These are phyloP conservation scores for Cryptotis parvus DNA, from an alignment of 2,113 vertebrate species.

Conservation along the genomic window DNA sequence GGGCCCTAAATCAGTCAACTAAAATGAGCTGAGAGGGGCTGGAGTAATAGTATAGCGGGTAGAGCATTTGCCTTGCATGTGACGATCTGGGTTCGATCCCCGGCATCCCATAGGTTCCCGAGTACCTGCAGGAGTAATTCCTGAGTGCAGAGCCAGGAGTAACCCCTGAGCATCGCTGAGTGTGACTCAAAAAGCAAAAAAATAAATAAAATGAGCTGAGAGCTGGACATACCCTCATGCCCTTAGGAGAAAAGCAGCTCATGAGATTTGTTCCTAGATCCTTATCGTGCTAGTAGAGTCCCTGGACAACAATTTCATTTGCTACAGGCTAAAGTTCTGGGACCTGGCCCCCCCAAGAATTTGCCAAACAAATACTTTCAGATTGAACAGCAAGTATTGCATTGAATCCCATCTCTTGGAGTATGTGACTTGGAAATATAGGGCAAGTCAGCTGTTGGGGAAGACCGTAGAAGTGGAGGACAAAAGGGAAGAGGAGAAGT, in stretches of 20 bases:
- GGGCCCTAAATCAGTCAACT: not conserved
- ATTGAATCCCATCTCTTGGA: not conserved
- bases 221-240: not conserved
- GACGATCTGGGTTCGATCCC: too few species aligned
- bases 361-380: slow-evolving; percentile 34
- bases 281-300: not conserved
- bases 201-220: not conserved
- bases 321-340: not conserved
- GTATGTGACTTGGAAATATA: slow-evolving; percentile 13
- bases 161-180: not conserved
- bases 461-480: not conserved
- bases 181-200: too few species aligned
- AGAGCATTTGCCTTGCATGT: too few species aligned
- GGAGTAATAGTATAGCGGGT: too few species aligned
- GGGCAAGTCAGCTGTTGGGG: not conserved
- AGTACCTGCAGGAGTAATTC: too few species aligned
- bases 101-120: too few species aligned
- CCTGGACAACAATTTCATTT: not conserved
- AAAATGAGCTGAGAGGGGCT: not conserved
- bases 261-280: slow-evolving; percentile 14
- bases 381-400: not conserved
- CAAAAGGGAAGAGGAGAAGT: not conserved
- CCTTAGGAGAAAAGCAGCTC: not conserved
- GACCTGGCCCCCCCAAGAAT: not conserved
- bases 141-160: too few species aligned